Evolutionary conservation across 2,797 vertebrate species (phyloP).

Genomic region (Enteromius trimaculatus): DNA sequence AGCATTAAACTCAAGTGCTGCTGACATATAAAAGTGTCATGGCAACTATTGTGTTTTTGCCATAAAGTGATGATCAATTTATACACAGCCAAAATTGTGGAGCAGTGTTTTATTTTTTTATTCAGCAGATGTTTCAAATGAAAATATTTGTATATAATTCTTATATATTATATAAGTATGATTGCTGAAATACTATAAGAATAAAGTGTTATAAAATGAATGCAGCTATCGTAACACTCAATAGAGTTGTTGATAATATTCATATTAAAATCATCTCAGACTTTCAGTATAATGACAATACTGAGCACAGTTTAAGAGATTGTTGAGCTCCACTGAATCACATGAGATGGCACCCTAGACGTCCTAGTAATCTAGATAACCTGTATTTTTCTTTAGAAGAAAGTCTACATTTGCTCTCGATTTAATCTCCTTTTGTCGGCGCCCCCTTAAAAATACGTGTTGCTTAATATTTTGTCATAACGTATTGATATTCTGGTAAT

Average conservation of each 20-base stretch:
- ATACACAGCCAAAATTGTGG: not conserved
- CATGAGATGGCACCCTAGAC: not conserved
- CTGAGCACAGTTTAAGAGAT: slow-evolving; percentile 1
- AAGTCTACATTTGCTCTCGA: not conserved
- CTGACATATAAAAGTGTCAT: not conserved
- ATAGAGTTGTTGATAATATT: not conserved
- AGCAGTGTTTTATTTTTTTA: not conserved
- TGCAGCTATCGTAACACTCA: not conserved
- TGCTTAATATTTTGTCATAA: not conserved
- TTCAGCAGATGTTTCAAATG: not conserved
- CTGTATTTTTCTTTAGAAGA: not conserved
- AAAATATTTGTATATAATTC: not conserved
- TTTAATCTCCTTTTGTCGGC: not conserved
- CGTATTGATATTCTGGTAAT: not conserved
- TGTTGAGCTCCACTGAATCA: not conserved
- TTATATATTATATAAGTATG: not conserved
- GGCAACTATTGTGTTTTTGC: not conserved
- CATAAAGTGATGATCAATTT: not conserved
- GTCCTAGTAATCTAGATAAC: not conserved
- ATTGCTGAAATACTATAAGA: not conserved
- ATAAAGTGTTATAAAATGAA: not conserved
- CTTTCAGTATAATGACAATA: not conserved
- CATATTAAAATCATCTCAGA: slow-evolving; percentile 1
- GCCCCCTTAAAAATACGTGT: not conserved
- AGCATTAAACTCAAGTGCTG: not conserved